Conservation (phyloP, 2,888 invertebrate species). For the Tetanocera ferruginea region DNA sequence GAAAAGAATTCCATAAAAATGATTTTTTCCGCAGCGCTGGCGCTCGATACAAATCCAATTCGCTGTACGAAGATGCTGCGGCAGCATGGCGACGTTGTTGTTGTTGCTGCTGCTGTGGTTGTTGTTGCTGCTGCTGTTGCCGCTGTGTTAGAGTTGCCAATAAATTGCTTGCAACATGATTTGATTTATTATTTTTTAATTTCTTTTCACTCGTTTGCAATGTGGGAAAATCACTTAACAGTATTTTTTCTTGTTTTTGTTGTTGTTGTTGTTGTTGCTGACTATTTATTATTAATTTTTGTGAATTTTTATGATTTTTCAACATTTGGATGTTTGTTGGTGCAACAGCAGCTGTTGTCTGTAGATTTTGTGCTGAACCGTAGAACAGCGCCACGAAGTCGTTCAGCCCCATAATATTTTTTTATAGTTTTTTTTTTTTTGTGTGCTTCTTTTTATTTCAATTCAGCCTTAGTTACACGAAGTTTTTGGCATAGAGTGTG, state of each 20-base stretch:
- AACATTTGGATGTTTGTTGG: slow-evolving; percentile 59
- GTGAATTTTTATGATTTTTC: slow-evolving; percentile 65
- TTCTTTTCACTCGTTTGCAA: slow-evolving; percentile 46
- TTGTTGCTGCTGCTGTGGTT: slow-evolving; percentile 41
- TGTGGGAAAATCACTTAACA: slow-evolving; percentile 41
- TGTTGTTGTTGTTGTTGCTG: slow-evolving; percentile 34
- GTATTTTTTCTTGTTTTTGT: slow-evolving; percentile 49
- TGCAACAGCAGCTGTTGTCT: slow-evolving; percentile 49
- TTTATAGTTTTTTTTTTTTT: neutral
- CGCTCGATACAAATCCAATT: slow-evolving; percentile 64
- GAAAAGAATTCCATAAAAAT: slow-evolving; percentile 69
- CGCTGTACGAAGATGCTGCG: slow-evolving; percentile 55
- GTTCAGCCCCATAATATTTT: slow-evolving; percentile 65
- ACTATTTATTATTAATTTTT: slow-evolving; percentile 53
- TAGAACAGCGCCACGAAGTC: slow-evolving; percentile 69
- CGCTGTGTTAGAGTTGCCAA: slow-evolving; percentile 45
- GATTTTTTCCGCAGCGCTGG: slow-evolving; percentile 60
- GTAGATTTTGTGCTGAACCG: slow-evolving; percentile 65
- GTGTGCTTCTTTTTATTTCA: neutral
- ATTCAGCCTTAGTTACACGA: slow-evolving; percentile 4
- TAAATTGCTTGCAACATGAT: slow-evolving; percentile 44
- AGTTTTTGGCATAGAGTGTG: slow-evolving; percentile 9
- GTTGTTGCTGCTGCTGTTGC: slow-evolving; percentile 45
- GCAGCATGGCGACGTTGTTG: slow-evolving; percentile 39
- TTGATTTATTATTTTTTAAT: slow-evolving; percentile 49